Percentiles rank a stretch among this genome's conserved stretches.
Conservation (phyloP, 2,797 vertebrate species). For the Varecia variegata region DNA sequence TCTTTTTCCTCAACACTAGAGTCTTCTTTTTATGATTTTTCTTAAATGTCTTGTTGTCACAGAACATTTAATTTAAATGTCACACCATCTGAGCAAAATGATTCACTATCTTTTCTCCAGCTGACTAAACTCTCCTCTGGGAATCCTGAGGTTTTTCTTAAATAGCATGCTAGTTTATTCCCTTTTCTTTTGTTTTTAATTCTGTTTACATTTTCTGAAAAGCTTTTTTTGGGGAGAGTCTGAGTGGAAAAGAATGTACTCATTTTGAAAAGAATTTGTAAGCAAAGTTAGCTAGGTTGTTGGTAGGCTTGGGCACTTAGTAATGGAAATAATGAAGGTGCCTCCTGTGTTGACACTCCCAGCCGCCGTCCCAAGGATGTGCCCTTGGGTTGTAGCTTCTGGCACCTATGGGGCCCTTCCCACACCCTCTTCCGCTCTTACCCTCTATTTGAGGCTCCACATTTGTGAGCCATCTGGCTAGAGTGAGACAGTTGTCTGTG, state of each 20-base stretch:
- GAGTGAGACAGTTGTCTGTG: neutral
- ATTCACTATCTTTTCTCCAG: constrained; percentile 38
- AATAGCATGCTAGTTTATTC: neutral
- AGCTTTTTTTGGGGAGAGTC: neutral
- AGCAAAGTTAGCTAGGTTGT: neutral
- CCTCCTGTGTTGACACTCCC: neutral
- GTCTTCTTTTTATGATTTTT: neutral
- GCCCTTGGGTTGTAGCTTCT: neutral
- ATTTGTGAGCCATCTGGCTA: neutral
- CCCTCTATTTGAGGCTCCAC: neutral
- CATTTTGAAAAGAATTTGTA: constrained; percentile 19
- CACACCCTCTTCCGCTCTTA: neutral
- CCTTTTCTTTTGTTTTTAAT: constrained; percentile 50
- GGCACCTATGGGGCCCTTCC: neutral
- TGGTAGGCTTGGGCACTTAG: neutral
- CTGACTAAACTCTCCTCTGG: neutral
- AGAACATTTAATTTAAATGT: constrained; percentile 55
- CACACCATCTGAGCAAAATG: constrained; percentile 46
- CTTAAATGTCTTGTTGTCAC: constrained; percentile 13
- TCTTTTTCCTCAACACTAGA: neutral
- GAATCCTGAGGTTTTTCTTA: constrained; percentile 30
- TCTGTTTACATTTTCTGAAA: constrained; percentile 13
- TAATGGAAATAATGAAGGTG: neutral
- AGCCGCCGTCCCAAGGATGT: neutral
- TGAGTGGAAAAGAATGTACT: neutral